These are phyloP conservation scores for Rhynchonycteris naso DNA, from an alignment of 2,797 vertebrate genomes.

Conservation along the genomic window DNA sequence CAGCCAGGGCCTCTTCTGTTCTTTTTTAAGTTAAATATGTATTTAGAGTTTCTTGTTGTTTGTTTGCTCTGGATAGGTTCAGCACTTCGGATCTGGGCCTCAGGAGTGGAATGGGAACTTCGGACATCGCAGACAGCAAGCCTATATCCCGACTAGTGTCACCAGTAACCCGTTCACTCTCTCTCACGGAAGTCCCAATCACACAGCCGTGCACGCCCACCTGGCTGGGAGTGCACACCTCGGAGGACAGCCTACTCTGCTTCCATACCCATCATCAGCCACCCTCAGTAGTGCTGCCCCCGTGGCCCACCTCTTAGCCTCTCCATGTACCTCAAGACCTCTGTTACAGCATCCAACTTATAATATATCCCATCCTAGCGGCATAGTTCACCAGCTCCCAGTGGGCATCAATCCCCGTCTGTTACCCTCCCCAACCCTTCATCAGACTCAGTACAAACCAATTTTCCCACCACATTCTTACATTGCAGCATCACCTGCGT, in stretches of 20 bases:
- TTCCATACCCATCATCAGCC: slow-evolving; percentile 92
- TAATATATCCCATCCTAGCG: slow-evolving; percentile 91
- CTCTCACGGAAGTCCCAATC: slow-evolving; percentile 95
- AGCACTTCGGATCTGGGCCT: slow-evolving; percentile 93
- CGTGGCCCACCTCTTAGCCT: slow-evolving; percentile 96
- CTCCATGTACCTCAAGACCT: slow-evolving; percentile 93
- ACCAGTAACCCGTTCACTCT: slow-evolving; percentile 93
- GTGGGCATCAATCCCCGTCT: slow-evolving; percentile 97
- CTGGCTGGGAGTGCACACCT: slow-evolving; percentile 90
- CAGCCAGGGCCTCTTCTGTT: no score
- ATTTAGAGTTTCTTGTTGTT: not conserved
- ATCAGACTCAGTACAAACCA: slow-evolving; percentile 97
- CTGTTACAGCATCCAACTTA: slow-evolving; percentile 93
- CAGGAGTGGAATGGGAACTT: slow-evolving; percentile 98
- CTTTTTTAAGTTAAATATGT: no score
- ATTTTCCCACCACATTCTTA: slow-evolving; percentile 96
- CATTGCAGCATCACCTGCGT: slow-evolving; percentile 95
- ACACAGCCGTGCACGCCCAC: slow-evolving; percentile 89
- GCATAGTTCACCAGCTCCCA: slow-evolving; percentile 95
- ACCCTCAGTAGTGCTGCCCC: slow-evolving; percentile 92
- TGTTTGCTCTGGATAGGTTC: slow-evolving; percentile 88
- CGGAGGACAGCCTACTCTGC: slow-evolving; percentile 91
- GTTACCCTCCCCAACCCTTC: slow-evolving; percentile 95
- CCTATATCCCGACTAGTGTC: slow-evolving; percentile 93
- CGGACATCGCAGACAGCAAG: slow-evolving; percentile 93